Evolutionary conservation across 2,888 invertebrate genomes (phyloP), one percentile per base, ranked within the genome.

Genomic region (Synergus japonicus): DNA sequence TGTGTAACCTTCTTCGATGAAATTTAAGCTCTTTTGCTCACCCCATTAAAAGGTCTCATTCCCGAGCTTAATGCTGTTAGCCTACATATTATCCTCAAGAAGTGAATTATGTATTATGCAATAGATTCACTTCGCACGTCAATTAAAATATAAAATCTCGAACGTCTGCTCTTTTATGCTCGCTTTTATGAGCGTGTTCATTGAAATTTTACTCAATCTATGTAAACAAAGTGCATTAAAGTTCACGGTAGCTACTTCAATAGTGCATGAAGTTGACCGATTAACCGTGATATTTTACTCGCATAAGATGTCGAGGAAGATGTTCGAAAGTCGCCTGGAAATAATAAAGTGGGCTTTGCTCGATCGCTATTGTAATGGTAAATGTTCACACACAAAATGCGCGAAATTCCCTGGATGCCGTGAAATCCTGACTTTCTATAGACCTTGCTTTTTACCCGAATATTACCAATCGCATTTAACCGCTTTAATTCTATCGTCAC

Each of bases 321-420:
- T 73, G 29, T 37, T 49, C 9, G 54, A 54, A 73, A 73, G 73
- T 73, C 49, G 29, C 15, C 0, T 15, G n/a, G 73, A 29, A 73
- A 49, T 73, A 4, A 41, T 41, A 29, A 58, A 73, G n/a, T 73
- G n/a, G 18, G 15, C 18, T n/a, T 18, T n/a, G n/a, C 37, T 54
- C n/a, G 12, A 67, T 41, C 41, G 10, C 29, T 13, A 73, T 73
- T 73, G 49, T 49, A 73, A 73, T 73, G 41, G 4, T 54, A 73
- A 67, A 73, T 73, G 10, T n/a, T 73, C 37, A 54, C 18, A 58
- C 37, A 7, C 37, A 5, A 37, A 46, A 46, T 73, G 37, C 73
- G 73, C 73, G 29, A 73, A 73, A 73, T 73, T 73, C 54, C 54
- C 73, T 41, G 54, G 73, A 73, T 73, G 41, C 54, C 46, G 54